Evolutionary conservation across 2,888 invertebrate species (phyloP).

Genomic region (Cordilura impudica): DNA sequence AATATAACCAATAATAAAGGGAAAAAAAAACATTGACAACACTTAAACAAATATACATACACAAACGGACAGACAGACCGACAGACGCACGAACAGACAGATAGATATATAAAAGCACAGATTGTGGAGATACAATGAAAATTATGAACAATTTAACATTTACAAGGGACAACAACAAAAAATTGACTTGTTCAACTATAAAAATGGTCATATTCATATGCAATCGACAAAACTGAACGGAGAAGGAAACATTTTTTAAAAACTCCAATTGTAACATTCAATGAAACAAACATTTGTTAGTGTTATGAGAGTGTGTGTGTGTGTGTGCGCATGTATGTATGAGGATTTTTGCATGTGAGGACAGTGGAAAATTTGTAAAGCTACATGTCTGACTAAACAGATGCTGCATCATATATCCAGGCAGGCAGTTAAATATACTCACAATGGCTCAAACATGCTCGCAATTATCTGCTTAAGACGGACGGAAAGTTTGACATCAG

Average conservation of each 20-base stretch:
- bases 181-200: slow-evolving; percentile 58
- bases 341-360: too few relatives aligned
- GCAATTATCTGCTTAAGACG: too few relatives aligned
- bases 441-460: background rate
- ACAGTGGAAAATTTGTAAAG: slow-evolving; percentile 49
- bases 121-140: slow-evolving; percentile 59
- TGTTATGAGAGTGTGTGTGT: background rate
- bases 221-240: slow-evolving; percentile 40
- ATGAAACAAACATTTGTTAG: background rate
- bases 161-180: slow-evolving; percentile 35
- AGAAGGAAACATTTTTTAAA: background rate
- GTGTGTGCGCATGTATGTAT: too few relatives aligned
- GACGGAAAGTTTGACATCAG: too few relatives aligned
- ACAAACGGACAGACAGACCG: background rate
- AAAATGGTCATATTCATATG: slow-evolving; percentile 56
- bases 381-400: slow-evolving; percentile 49
- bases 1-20: slow-evolving; percentile 51
- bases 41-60: slow-evolving; percentile 37
- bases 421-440: background rate
- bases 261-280: background rate
- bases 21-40: slow-evolving; percentile 46
- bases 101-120: slow-evolving; percentile 20
- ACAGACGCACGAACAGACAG: background rate
- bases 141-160: slow-evolving; percentile 62
- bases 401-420: slow-evolving; percentile 41